Evolutionary conservation across 2,888 invertebrate genomes (phyloP), one percentile per base, ranked within the genome.

Genomic region (Dryobotodes eremita): DNA sequence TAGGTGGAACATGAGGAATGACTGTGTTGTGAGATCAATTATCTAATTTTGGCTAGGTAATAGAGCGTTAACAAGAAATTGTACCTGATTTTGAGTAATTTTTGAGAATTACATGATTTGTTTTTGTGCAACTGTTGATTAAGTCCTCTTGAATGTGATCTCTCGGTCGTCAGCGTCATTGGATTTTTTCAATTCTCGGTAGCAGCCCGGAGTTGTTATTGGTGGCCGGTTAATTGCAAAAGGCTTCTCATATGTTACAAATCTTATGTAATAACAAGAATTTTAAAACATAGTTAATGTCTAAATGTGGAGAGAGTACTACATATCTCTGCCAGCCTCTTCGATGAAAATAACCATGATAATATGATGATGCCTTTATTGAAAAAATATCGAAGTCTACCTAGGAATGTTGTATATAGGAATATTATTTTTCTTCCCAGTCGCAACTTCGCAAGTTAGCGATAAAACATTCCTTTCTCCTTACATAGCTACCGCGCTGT

Each of bases 391-490:
- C 20, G 11, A 46, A 73, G 23, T 81, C 13, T 17, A 46, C 46
- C 26, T 26, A 31, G 11, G 15, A 46, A 61, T n/a, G n/a, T n/a
- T 79, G 5, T 20, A 57, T 31, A 13, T n/a, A 53, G 36, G 36
- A 42, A 42, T 42, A 42, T 42, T 42, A 42, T 1, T n/a, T 31
- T 73, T 50, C 48, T 46, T 31, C 42, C 31, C 7, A 82, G 57
- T 23, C 26, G 57, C 26, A 48, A 42, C 75, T 42, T 23, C 26
- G 57, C 26, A 48, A 42, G 82, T 42, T 82, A 20, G 3, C 77
- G 31, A 23, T 42, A 53, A 64, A 50, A 13, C 83, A 83, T 83
- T 77, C 79, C 77, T n/a, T 53, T 66, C 79, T 77, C 83, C 59
- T 26, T 26, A 50, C 26, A 36, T 77, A 23, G 55, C 46, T 42